Percentiles rank a stretch among this genome's conserved stretches.
These are phyloP conservation scores for Pluvianellus socialis DNA, from an alignment of 2,113 vertebrate genomes.

Conservation along the genomic window DNA sequence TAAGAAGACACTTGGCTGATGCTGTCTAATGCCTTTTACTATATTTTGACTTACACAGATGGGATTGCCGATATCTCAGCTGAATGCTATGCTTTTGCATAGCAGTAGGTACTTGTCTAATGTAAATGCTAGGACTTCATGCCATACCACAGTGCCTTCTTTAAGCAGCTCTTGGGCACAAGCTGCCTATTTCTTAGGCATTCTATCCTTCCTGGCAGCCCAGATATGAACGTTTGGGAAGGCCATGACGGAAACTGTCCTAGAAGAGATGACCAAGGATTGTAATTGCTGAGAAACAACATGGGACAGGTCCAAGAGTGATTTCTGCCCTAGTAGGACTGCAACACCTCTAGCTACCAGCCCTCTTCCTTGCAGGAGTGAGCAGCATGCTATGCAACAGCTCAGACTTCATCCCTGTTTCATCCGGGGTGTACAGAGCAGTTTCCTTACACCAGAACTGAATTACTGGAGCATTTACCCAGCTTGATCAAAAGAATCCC, in stretches of 20 bases:
- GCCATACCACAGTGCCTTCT: background rate
- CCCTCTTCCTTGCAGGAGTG: background rate
- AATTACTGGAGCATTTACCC: background rate
- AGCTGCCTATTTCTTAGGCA: background rate
- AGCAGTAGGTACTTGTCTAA: background rate
- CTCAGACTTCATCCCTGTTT: background rate
- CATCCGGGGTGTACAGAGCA: background rate
- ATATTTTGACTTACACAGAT: background rate
- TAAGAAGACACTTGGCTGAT: background rate
- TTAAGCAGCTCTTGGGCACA: background rate
- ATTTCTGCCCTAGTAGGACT: background rate
- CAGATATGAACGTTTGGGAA: background rate
- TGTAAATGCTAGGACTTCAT: background rate
- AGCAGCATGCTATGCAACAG: background rate
- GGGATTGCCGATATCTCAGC: background rate
- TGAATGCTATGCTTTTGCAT: background rate
- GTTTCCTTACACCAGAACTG: background rate
- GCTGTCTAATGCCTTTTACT: background rate
- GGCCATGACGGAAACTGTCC: background rate
- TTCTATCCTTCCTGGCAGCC: background rate
- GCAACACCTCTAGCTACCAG: background rate
- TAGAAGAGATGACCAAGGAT: background rate
- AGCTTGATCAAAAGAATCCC: slow-evolving; percentile 27
- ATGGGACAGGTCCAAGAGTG: background rate
- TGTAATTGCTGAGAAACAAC: background rate